A percentile compares a stretch with the other conserved stretches of the same genome.
These are phyloP conservation scores for Scaptomyza tumidula DNA, from an alignment of 2,888 invertebrate genomes.

Conservation along the genomic window DNA sequence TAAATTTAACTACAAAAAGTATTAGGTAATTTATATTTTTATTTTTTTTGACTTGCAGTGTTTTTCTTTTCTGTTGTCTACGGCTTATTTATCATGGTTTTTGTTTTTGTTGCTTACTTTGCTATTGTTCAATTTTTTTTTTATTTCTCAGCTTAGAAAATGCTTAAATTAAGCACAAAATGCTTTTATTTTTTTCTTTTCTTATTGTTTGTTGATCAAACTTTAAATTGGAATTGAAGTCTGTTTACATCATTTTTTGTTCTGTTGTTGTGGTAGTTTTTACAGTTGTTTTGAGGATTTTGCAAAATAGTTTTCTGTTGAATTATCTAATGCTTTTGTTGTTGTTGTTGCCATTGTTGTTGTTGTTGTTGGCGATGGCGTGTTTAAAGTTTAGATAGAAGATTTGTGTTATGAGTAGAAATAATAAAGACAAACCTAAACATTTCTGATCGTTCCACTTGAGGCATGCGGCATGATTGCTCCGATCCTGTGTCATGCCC, in stretches of 20 bases:
- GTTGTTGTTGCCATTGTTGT: slow-evolving; percentile 65
- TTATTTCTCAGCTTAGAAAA: slow-evolving; percentile 47
- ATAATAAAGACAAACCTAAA: slow-evolving; percentile 84
- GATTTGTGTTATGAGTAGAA: slow-evolving; percentile 73
- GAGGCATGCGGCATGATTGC: slow-evolving; percentile 82
- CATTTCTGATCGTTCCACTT: slow-evolving; percentile 84
- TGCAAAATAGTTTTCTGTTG: slow-evolving; percentile 53
- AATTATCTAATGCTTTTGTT: slow-evolving; percentile 80
- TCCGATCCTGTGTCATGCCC: slow-evolving; percentile 81
- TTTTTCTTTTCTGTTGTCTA: slow-evolving; percentile 30
- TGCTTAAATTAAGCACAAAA: slow-evolving; percentile 48
- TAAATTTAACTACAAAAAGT: slow-evolving; percentile 74
- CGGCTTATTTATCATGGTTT: slow-evolving; percentile 25
- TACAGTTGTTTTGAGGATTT: slow-evolving; percentile 38
- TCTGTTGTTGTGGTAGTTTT: slow-evolving; percentile 27
- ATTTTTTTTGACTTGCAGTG: slow-evolving; percentile 71
- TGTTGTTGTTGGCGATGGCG: slow-evolving; percentile 71
- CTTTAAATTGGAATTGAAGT: slow-evolving; percentile 64
- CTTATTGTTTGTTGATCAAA: slow-evolving; percentile 40
- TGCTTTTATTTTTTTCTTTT: slow-evolving; percentile 28
- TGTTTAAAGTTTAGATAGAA: slow-evolving; percentile 73
- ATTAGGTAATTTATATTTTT: slow-evolving; percentile 53
- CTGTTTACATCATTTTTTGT: slow-evolving; percentile 29
- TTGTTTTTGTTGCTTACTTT: slow-evolving; percentile 40
- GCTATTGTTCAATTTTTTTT: slow-evolving; percentile 50